Conservation (phyloP, 1,140 invertebrate genomes). For the Wasmannia auropunctata region DNA sequence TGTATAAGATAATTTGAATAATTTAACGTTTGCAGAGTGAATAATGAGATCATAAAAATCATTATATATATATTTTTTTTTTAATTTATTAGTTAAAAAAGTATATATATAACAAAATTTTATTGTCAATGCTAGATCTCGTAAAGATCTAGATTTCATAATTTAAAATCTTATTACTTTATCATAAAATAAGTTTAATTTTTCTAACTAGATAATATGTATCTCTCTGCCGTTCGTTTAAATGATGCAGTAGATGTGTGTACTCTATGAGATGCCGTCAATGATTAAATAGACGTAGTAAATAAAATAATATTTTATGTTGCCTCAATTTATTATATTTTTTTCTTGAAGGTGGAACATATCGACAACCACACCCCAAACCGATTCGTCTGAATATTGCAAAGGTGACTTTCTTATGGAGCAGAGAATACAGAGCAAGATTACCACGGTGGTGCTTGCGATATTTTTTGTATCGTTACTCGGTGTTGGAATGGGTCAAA, state of each 20-base stretch:
- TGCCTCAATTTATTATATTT: background rate
- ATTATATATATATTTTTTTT: no score
- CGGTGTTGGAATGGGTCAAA: slow-evolving; percentile 96
- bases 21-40: background rate
- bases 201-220: background rate
- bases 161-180: background rate
- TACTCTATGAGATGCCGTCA: no score
- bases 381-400: slow-evolving; percentile 83
- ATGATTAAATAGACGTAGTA: no score
- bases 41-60: background rate
- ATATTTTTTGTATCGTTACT: slow-evolving; percentile 95
- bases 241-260: background rate
- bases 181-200: background rate
- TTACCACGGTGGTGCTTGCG: slow-evolving; percentile 91
- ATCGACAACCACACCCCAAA: slow-evolving; percentile 67
- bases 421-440: slow-evolving; percentile 89
- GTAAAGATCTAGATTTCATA: background rate
- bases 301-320: no score
- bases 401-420: slow-evolving; percentile 86
- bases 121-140: background rate
- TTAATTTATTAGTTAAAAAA: no score
- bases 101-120: background rate
- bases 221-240: background rate
- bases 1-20: background rate
- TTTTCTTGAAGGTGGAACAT: slow-evolving; percentile 73